A percentile compares a stretch with the other conserved stretches of the same genome.
These are phyloP conservation scores for Electrophaes corylata DNA, from an alignment of 2,888 invertebrate genomes.

Conservation along the genomic window DNA sequence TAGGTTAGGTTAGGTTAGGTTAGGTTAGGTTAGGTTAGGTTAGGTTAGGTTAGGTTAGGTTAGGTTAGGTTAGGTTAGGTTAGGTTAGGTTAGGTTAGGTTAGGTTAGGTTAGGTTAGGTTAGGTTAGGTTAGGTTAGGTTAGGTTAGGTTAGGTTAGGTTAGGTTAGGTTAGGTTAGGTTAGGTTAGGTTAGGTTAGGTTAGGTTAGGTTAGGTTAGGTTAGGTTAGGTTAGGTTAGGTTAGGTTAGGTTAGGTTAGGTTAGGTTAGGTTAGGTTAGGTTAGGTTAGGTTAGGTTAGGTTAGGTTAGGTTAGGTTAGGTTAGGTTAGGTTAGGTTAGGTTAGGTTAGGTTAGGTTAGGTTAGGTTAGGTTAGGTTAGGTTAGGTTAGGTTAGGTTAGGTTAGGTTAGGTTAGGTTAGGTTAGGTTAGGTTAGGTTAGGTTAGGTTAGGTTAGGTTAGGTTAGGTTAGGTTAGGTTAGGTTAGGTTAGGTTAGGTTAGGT, in stretches of 20 bases:
- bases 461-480: slow-evolving; percentile 11
- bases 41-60: slow-evolving; percentile 27
- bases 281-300: slow-evolving; percentile 27
- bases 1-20: slow-evolving; percentile 27
- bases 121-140: slow-evolving; percentile 24
- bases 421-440: slow-evolving; percentile 11
- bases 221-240: slow-evolving; percentile 28
- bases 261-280: slow-evolving; percentile 27
- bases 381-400: slow-evolving; percentile 24
- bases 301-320: slow-evolving; percentile 28
- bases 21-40: slow-evolving; percentile 35
- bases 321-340: slow-evolving; percentile 27
- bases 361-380: slow-evolving; percentile 8
- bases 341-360: slow-evolving; percentile 25
- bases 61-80: slow-evolving; percentile 24
- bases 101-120: slow-evolving; percentile 21
- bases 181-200: slow-evolving; percentile 28
- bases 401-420: slow-evolving; percentile 17
- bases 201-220: slow-evolving; percentile 25
- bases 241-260: slow-evolving; percentile 28
- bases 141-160: slow-evolving; percentile 20
- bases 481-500: slow-evolving; percentile 4
- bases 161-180: slow-evolving; percentile 27
- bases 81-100: slow-evolving; percentile 18
- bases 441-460: slow-evolving; percentile 13